These are phyloP conservation scores for Zaprionus davidi DNA, from an alignment of 1,140 invertebrate species.

Conservation along the genomic window DNA sequence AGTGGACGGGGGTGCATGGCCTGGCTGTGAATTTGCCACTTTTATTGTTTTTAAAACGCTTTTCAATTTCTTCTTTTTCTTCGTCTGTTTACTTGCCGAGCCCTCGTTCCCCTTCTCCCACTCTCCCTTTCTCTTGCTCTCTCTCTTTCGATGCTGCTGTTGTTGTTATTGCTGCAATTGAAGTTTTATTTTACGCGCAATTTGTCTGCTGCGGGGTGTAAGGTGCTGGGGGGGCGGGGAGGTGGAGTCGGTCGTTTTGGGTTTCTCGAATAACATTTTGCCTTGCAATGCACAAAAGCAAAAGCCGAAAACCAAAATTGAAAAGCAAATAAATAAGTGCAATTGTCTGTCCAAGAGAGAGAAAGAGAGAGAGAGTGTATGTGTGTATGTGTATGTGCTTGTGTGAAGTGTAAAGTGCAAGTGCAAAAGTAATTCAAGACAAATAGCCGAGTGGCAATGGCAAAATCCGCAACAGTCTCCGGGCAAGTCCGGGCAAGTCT, in stretches of 20 bases:
- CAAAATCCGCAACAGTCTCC: slow-evolving; percentile 48
- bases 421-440: slow-evolving; percentile 54
- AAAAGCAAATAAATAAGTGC: slow-evolving; percentile 58
- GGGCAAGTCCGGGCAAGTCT: slow-evolving; percentile 12
- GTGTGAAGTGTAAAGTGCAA: slow-evolving; percentile 37
- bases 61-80: slow-evolving; percentile 45
- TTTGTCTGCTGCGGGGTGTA: slow-evolving; percentile 38
- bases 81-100: slow-evolving; percentile 9
- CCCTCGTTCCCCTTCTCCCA: too few species aligned
- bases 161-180: slow-evolving; percentile 54
- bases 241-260: background rate
- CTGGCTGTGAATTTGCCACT: slow-evolving; percentile 52
- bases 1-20: background rate
- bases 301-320: slow-evolving; percentile 54
- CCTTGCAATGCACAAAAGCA: slow-evolving; percentile 44
- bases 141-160: background rate
- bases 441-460: slow-evolving; percentile 44
- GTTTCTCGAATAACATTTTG: slow-evolving; percentile 45
- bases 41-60: slow-evolving; percentile 62
- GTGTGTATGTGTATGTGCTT: slow-evolving; percentile 18
- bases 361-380: background rate
- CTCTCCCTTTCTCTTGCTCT: background rate
- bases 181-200: slow-evolving; percentile 60
- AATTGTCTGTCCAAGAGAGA: slow-evolving; percentile 11
- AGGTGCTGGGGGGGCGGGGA: background rate